These are phyloP conservation scores for Apostichopus californicus DNA, from an alignment of 35 echinoderm and acorn worm species.

Conservation along the genomic window DNA sequence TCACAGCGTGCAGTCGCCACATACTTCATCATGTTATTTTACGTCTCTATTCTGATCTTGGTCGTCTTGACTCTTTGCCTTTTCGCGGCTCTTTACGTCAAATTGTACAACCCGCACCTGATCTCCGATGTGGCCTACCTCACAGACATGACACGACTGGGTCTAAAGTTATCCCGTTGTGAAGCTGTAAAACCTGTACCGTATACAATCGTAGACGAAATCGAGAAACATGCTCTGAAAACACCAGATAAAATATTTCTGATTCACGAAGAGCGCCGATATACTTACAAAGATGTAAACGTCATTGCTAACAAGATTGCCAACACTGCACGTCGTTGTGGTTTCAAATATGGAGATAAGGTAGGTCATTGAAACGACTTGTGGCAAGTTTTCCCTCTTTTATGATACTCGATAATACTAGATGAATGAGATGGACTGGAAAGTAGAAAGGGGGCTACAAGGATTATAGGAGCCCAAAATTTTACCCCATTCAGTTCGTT, in stretches of 20 bases:
- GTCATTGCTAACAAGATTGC: slow-evolving; percentile 77
- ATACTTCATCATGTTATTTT: neutral
- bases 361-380: slow-evolving; percentile 18
- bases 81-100: slow-evolving; percentile 33
- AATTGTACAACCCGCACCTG: slow-evolving; percentile 58
- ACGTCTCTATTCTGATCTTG: slow-evolving; percentile 40
- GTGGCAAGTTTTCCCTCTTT: neutral
- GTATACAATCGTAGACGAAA: slow-evolving; percentile 75
- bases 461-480: too few relatives aligned
- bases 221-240: slow-evolving; percentile 69
- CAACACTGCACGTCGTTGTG: slow-evolving; percentile 53
- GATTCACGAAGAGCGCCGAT: slow-evolving; percentile 65
- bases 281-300: slow-evolving; percentile 85
- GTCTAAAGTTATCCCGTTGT: slow-evolving; percentile 34
- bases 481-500: too few relatives aligned
- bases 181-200: slow-evolving; percentile 64
- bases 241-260: slow-evolving; percentile 80
- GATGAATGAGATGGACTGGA: too few relatives aligned
- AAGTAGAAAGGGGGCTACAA: too few relatives aligned
- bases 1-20: neutral
- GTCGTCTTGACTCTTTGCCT: slow-evolving; percentile 51
- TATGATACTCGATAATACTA: too few relatives aligned
- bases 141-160: slow-evolving; percentile 66
- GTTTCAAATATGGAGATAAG: slow-evolving; percentile 79
- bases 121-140: slow-evolving; percentile 73